Evolutionary conservation across 2,888 invertebrate species (phyloP).

Genomic region (Lycophotia porphyrea): DNA sequence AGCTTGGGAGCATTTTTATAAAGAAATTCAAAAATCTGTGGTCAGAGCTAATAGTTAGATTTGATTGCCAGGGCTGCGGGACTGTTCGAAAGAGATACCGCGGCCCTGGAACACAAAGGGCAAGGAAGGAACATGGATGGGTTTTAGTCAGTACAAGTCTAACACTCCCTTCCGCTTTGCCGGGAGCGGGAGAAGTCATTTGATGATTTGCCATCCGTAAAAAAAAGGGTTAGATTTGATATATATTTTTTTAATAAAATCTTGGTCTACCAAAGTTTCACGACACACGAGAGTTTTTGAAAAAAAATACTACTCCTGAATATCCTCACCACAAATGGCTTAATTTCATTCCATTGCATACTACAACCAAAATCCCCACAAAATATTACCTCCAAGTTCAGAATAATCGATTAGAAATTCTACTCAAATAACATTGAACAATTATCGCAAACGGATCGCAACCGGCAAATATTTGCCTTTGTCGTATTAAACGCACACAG

Average conservation of each 20-base stretch:
- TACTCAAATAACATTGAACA: slow-evolving; percentile 56
- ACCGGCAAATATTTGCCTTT: slow-evolving; percentile 56
- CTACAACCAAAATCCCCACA: neutral
- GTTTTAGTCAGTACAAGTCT: no score
- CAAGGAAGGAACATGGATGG: no score
- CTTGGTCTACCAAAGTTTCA: fast-evolving
- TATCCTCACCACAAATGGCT: neutral
- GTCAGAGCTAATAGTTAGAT: no score
- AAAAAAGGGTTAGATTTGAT: neutral
- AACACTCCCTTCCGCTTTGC: no score
- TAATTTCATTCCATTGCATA: neutral
- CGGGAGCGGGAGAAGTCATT: no score
- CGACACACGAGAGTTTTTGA: neutral
- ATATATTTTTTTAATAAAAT: neutral
- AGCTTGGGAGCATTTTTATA: neutral
- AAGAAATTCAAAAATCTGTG: neutral
- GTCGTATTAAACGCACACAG: slow-evolving; percentile 66
- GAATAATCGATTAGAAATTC: slow-evolving; percentile 53
- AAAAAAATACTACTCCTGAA: neutral
- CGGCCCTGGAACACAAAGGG: no score
- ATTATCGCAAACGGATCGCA: slow-evolving; percentile 56
- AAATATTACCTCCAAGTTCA: neutral
- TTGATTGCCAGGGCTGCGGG: no score
- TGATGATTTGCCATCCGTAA: no score
- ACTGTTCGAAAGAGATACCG: no score